Evolutionary conservation across 2,113 vertebrate species (phyloP), one percentile per base, ranked within the genome.

Genomic region (Probosciger aterrimus): DNA sequence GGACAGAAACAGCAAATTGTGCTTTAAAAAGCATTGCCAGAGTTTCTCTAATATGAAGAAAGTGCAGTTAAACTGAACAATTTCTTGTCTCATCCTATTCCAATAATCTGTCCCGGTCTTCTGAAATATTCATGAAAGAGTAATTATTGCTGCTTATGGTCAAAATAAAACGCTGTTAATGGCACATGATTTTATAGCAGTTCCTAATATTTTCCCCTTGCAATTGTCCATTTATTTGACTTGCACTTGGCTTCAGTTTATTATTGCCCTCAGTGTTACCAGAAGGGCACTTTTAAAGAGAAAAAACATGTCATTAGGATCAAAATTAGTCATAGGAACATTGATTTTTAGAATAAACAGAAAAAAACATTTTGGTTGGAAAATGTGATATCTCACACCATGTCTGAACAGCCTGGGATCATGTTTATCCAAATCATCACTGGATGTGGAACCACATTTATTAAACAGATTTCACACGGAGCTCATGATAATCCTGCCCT

Each of bases 161-260:
- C 62, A 97, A 94, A 96, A 94, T 84, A 62, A 97, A 87, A 97
- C 19, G 44, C n/a, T 57, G n/a, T 80, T 95, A 95, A 95, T 79
- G 62, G 44, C 43, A 44, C 22, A 76, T 41, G 52, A 96, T 96
- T 97, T 96, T 74, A 95, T 44, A 85, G 74, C 49, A 55, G 18
- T 95, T 88, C n/a, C 79, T 94, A 91, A 75, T 87, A 86, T 75
- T 95, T 97, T 95, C 41, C 55, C 53, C 77, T 33, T 79, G 65
- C 74, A 94, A 92, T 86, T 85, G 59, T 39, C 74, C 85, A 77
- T 94, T 97, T 94, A 95, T 96, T 97, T 97, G 88, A 93, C 74
- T 96, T 94, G 44, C 8, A 92, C 47, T 97, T 97, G 86, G 90
- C 77, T 97, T 28, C 33, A 49, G 57, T 31, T 73, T 90, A 41